Evolutionary conservation across 2,888 invertebrate species (phyloP).

Genomic region (Teleogryllus oceanicus): DNA sequence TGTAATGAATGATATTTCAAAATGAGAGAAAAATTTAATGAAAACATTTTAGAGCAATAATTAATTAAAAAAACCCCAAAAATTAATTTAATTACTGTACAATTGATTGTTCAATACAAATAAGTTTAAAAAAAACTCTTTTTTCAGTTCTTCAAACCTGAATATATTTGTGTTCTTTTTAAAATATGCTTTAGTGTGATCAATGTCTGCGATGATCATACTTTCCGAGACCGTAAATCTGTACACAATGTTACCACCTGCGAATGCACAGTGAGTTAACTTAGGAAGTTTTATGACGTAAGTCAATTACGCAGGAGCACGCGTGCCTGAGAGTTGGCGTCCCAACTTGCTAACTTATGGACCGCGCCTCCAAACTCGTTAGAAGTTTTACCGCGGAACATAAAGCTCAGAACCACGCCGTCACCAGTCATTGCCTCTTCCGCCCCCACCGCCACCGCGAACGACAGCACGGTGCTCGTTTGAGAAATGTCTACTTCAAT

Average conservation of each 20-base stretch:
- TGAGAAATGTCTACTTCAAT: too few species aligned
- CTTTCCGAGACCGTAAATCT: background rate
- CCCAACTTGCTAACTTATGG: background rate
- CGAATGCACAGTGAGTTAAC: conserved; percentile 5
- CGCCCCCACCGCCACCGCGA: background rate
- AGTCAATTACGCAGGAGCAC: conserved; percentile 18
- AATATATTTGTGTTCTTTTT: too few species aligned
- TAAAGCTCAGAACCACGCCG: background rate
- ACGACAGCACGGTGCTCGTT: too few species aligned
- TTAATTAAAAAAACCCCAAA: too few species aligned
- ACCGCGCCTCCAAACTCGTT: conserved; percentile 18
- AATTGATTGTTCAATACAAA: too few species aligned
- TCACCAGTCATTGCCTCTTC: background rate
- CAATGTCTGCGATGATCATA: background rate
- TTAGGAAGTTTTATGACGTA: conserved; percentile 4
- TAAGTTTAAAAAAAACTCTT: too few species aligned
- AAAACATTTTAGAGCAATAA: too few species aligned
- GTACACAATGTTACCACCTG: background rate
- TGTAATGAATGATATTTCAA: too few species aligned
- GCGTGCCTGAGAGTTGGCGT: conserved; percentile 9
- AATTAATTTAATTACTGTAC: too few species aligned
- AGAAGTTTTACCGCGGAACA: background rate
- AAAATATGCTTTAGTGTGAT: too few species aligned
- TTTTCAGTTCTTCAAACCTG: too few species aligned
- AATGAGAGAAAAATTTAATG: too few species aligned